phyloP scores from a whole-genome alignment of 2,888 invertebrate species.

The Nemapogon koenigi region DNA sequence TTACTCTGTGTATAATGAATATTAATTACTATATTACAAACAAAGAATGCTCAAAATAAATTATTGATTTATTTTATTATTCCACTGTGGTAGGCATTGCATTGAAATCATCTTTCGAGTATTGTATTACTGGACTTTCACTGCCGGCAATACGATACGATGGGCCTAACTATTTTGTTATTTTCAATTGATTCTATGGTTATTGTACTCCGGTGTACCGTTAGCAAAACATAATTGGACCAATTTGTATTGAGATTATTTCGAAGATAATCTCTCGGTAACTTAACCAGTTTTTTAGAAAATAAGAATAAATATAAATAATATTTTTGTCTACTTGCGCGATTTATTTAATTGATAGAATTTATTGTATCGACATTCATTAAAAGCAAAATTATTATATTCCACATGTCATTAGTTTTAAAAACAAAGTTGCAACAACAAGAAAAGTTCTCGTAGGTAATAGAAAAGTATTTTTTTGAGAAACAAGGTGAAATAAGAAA shows the following conservation, averaged over 20 bases:
- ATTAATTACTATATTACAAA: no score
- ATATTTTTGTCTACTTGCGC: no score
- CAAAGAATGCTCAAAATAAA: no score
- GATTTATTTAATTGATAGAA: no score
- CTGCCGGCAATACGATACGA: conserved; percentile 4
- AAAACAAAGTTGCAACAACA: no score
- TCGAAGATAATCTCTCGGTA: conserved; percentile 4
- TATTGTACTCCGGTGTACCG: conserved; percentile 17
- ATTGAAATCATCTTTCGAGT: conserved; percentile 35
- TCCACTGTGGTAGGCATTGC: conserved; percentile 29
- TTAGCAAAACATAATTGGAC: conserved; percentile 2
- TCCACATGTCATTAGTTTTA: no score
- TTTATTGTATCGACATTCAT: no score
- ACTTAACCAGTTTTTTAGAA: conserved; percentile 3
- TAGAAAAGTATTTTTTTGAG: no score
- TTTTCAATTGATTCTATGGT: conserved; percentile 34
- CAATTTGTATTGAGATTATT: conserved; percentile 3
- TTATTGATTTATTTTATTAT: conserved; percentile 8
- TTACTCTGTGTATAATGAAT: no score
- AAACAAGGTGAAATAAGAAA: no score
- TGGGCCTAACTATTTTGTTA: conserved; percentile 16
- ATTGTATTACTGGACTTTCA: conserved; percentile 12
- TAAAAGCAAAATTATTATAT: no score
- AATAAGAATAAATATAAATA: not conserved
- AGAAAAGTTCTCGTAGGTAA: no score